Percentiles rank a stretch among this genome's conserved stretches.
phyloP scores from a whole-genome alignment of 2,113 vertebrate species.

The Pionites leucogaster region DNA sequence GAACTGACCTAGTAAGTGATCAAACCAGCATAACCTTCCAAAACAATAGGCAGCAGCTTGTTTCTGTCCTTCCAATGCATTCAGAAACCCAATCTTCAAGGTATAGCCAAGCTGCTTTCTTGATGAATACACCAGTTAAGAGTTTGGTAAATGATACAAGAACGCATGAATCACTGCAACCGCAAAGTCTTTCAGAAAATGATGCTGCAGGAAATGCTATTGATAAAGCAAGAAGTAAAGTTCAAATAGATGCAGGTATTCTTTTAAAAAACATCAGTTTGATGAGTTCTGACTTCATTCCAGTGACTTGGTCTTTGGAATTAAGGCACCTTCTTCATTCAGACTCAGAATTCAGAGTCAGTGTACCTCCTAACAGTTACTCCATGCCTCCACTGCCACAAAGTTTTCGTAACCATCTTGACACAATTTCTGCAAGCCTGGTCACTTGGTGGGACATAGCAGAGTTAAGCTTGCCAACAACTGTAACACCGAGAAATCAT shows the following conservation, averaged over 20 bases:
- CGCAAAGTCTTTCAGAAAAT: background rate
- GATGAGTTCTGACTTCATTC: background rate
- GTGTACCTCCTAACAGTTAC: background rate
- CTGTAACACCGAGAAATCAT: background rate
- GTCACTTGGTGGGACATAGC: background rate
- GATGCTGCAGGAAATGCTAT: background rate
- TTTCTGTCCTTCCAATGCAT: background rate
- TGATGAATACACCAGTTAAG: background rate
- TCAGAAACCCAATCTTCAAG: background rate
- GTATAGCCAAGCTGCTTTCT: background rate
- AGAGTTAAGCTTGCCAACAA: background rate
- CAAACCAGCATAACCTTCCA: background rate
- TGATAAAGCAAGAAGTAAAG: background rate
- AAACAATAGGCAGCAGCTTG: background rate
- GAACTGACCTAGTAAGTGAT: background rate
- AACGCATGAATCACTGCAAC: background rate
- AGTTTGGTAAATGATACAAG: background rate
- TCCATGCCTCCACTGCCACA: conserved; percentile 20
- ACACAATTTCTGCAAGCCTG: background rate
- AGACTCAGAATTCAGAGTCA: background rate
- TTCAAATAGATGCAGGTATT: background rate
- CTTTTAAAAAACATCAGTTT: background rate
- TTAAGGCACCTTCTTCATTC: background rate
- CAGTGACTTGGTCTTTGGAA: conserved; percentile 18
- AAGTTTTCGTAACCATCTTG: background rate